Base-by-base conservation (phyloP, 2,113 vertebrate species). In the Malurus elegans region DNA sequence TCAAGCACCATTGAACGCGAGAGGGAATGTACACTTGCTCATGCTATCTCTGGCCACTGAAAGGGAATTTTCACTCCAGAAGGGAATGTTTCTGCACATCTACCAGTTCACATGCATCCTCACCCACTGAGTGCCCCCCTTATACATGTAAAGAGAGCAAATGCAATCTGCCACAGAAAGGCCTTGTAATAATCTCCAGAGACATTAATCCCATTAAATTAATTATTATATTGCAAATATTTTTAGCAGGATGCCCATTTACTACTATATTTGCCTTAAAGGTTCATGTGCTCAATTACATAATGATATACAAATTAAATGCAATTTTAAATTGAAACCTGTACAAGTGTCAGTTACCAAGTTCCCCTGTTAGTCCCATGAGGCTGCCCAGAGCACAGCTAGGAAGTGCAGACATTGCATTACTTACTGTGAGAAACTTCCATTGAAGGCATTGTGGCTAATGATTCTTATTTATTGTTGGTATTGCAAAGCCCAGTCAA, bases 251-350 rank as follows among this genome's bases (percentile, higher is more conserved):
- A 92, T 98, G 93, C 90, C 94, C 96, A 92, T 97, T 98, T 96
- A 70, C 17, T 81, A 48, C 56, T 91, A 74, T 92, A 91, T 97
- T 98, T 98, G 95, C 97, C 97, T 98, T 96, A 96, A 97, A 98
- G 96, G 91, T 97, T 95, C 62, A 84, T 97, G 96, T 97, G 98
- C 94, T 98, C 84, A 69, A 95, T 97, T 98, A 96, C 94, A 95
- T 97, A 98, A 98, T 97, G 97, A 97, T 93, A 97, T 90, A 98
- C 90, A 98, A 98, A 98, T 98, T 97, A 97, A 98, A 97, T 97
- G 85, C 96, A 98, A 97, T 97, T 98, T 98, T 96, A 96, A 92
- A 97, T 97, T 96, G 98, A 96, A 97, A 95, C 96, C 79, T 95
- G 92, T 96, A 90, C 92, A 96, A 96, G 84, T 97, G 97, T 98